Base-by-base conservation (phyloP, 2,113 vertebrate species). In the Spea bombifrons region DNA sequence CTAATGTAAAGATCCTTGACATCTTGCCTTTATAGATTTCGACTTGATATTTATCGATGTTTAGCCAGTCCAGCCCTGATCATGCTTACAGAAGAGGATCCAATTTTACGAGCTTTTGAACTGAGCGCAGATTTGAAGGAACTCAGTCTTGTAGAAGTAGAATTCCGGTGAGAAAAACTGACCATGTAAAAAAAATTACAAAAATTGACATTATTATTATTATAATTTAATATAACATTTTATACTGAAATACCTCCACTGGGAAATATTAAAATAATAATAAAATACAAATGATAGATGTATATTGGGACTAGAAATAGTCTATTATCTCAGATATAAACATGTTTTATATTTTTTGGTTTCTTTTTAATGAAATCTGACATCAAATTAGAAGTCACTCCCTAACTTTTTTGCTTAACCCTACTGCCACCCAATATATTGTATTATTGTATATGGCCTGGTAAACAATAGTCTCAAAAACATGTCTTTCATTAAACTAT, bases 21-120 rank as follows among this genome's bases (percentile, higher is more conserved):
- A 30, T 30, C 30, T 30, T 30, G 30, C 30, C 30, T 30, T 78
- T 53, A 13, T 84, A 99, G 97, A 86, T 99, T 99, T 88, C 97
- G 97, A 48, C 94, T 99, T 84, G 97, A 99, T 87, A 99, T 99
- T 84, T 99, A 99, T 87, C 94, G 97, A 13, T 98, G 97, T 86
- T 92, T 99, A 86, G 92, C 97, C 80, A 99, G 97, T 85, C 97
- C 97, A 61, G 96, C 97, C 7, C 90, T 99, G 74, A 99, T 99
- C 83, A 99, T 99, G 97, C 85, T 99, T 83, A 99, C 97, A 1
- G 97, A 99, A 74, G 97, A 99, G 69, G 97, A 99, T 85, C 97
- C 97, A 4, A 99, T 99, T 76, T 91, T 99, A 52, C 86, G 97
- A 86, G 97, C 97, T 45, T 99, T 99, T 84, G 96, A 99, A 89